Base-by-base conservation (phyloP, 2,888 invertebrate species). In the Noctua fimbriata region DNA sequence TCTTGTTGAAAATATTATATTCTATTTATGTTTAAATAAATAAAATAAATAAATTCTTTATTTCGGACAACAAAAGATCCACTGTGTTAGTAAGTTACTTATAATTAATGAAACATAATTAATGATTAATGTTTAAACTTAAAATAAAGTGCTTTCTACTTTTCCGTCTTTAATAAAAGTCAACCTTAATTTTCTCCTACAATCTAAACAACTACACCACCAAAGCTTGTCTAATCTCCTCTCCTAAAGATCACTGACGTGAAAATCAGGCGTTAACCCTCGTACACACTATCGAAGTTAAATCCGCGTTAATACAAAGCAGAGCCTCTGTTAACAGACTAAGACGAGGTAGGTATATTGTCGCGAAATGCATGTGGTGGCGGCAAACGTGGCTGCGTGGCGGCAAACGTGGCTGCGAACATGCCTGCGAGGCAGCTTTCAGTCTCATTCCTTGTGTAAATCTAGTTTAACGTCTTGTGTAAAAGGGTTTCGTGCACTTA, bases 401-500 rank as follows among this genome's bases (percentile, higher is more conserved):
- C 72, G 74, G 76, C 81, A 87, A 89, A 88, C 80, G 83, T 75
- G 41, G 52, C 81, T 71, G 67, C 28, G 73, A 89, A 88, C 80
- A 84, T 75, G 41, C 49, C 81, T 71, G 67, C 28, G 73, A 78
- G 78, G 36, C 69, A 79, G 80, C 81, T 82, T 83, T 84, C 76
- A 87, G 85, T 78, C 88, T 88, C 83, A 85, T 88, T 89, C 85
- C 77, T 67, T 85, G 85, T 83, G 90, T 83, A 88, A 90, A 90
- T 83, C 76, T 83, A 89, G 89, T 90, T 88, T 86, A 86, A 82
- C 88, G 82, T 89, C 88, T 86, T 81, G 84, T 81, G 36, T 82
- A 85, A 88, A 89, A 89, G 89, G 89, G 83, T 89, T 81, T 78
- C 71, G 78, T 87, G 85, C 87, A 89, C 89, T 89, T 77, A 85